Evolutionary conservation across 2,113 vertebrate genomes (phyloP).

Genomic region (Chloroceryle aenea): DNA sequence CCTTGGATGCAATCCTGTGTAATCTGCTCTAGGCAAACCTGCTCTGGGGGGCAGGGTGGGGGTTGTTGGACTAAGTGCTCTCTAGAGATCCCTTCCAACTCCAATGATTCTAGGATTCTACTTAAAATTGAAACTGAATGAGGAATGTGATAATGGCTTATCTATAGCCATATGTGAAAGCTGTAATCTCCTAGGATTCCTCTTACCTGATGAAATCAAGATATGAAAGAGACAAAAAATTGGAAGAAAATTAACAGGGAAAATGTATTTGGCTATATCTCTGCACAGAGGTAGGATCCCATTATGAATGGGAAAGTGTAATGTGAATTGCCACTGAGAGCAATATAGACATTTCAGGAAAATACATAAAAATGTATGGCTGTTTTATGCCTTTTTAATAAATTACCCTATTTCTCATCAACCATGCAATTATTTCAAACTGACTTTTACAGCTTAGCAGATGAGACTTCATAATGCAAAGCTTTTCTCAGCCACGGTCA

Average conservation of each 20-base stretch:
- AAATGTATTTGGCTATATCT: background rate
- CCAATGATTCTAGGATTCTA: background rate
- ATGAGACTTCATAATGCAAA: background rate
- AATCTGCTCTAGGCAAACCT: too few species aligned
- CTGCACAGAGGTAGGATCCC: background rate
- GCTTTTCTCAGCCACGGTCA: background rate
- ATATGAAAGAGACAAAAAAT: background rate
- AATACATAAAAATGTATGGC: background rate
- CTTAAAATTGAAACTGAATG: background rate
- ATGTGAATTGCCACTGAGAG: background rate
- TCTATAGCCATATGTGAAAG: background rate
- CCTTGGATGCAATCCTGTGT: too few species aligned
- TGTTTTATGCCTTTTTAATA: background rate
- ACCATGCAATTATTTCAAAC: background rate
- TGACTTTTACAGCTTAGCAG: background rate
- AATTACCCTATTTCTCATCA: background rate
- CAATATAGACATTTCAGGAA: background rate
- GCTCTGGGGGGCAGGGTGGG: too few species aligned
- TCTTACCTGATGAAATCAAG: background rate
- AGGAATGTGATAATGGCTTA: background rate
- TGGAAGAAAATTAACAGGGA: background rate
- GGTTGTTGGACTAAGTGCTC: too few species aligned
- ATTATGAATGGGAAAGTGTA: background rate
- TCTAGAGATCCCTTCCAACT: too few species aligned
- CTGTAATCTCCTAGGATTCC: background rate